These are phyloP conservation scores for Anoplius nigerrimus DNA, from an alignment of 2,888 invertebrate genomes.

Conservation along the genomic window DNA sequence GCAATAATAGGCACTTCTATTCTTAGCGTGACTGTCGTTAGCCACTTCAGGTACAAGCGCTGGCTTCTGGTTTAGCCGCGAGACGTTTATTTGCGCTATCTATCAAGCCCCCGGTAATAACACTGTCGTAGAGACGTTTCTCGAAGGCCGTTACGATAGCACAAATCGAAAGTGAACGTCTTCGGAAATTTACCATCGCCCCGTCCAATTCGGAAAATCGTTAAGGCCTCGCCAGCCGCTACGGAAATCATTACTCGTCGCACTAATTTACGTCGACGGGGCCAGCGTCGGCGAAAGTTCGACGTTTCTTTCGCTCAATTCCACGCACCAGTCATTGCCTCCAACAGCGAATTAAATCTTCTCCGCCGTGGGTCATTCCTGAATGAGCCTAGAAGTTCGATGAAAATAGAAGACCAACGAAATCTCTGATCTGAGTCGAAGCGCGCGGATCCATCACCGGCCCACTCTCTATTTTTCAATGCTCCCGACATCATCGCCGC, in stretches of 20 bases:
- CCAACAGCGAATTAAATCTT: too few species aligned
- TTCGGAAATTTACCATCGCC: conserved; percentile 13
- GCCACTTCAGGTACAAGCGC: conserved; percentile 41
- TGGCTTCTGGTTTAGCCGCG: conserved; percentile 47
- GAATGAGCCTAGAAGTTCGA: too few species aligned
- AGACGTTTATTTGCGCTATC: conserved; percentile 58
- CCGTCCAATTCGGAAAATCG: too few species aligned
- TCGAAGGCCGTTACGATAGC: conserved; percentile 44
- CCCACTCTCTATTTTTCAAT: conserved; percentile 38
- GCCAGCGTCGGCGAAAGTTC: conserved; percentile 1
- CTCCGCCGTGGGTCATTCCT: too few species aligned
- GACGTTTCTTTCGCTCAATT: neutral
- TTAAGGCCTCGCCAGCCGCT: too few species aligned
- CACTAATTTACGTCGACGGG: neutral
- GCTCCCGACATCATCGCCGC: conserved; percentile 15
- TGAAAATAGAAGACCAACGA: too few species aligned
- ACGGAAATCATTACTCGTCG: neutral
- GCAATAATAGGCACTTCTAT: conserved; percentile 54
- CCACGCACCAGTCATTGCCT: conserved; percentile 9
- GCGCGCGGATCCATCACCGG: too few species aligned
- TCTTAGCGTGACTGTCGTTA: conserved; percentile 46
- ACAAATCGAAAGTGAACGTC: conserved; percentile 54
- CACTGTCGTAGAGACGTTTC: conserved; percentile 51
- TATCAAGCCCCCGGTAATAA: conserved; percentile 54
- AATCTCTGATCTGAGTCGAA: too few species aligned